A percentile compares a stretch with the other conserved stretches of the same genome.
These are phyloP conservation scores for Calosoma granatense DNA, from an alignment of 1,140 invertebrate genomes.

Conservation along the genomic window DNA sequence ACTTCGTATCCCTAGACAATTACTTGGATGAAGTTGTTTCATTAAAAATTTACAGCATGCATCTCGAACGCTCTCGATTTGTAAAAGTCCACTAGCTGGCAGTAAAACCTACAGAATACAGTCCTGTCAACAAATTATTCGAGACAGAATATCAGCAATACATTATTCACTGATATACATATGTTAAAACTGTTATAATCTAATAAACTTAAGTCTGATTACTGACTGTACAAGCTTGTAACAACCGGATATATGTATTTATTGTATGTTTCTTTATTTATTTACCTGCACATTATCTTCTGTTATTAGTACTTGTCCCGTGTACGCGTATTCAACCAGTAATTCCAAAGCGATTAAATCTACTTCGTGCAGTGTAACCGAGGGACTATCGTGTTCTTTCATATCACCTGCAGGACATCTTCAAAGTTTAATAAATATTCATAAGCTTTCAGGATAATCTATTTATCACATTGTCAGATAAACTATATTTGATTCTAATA, in stretches of 20 bases:
- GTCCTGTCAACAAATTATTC: too few relatives aligned
- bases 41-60: constrained; percentile 69
- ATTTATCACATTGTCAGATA: too few relatives aligned
- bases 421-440: constrained; percentile 4
- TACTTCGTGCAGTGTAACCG: constrained; percentile 52
- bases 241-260: too few relatives aligned
- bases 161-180: too few relatives aligned
- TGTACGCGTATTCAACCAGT: constrained; percentile 66
- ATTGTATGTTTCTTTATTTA: background rate
- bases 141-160: too few relatives aligned
- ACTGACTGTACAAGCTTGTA: too few relatives aligned
- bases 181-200: too few relatives aligned
- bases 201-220: too few relatives aligned
- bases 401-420: constrained; percentile 46
- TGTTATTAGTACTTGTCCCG: constrained; percentile 63
- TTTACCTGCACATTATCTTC: constrained; percentile 64
- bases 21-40: constrained; percentile 62
- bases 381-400: constrained; percentile 48
- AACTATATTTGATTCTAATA: too few relatives aligned
- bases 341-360: constrained; percentile 49
- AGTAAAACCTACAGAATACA: constrained; percentile 56
- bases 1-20: constrained; percentile 65
- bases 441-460: too few relatives aligned
- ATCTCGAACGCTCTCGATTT: constrained; percentile 62
- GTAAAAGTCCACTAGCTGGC: constrained; percentile 65